Percentiles rank a stretch among this genome's conserved stretches.
These are phyloP conservation scores for Erebia ligea DNA, from an alignment of 2,888 invertebrate species.

Conservation along the genomic window DNA sequence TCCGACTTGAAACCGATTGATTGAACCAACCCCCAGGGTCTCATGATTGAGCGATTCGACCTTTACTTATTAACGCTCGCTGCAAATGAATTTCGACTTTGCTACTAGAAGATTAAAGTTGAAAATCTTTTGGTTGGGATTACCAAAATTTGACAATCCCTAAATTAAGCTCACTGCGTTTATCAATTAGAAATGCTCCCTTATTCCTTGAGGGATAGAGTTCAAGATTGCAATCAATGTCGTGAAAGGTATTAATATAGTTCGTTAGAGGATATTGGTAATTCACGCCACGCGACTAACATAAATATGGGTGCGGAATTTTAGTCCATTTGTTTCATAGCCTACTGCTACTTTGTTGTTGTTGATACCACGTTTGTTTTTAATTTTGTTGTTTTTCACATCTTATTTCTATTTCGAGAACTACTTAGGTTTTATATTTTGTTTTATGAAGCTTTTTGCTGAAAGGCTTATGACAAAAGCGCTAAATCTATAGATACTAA, in stretches of 20 bases:
- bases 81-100: constrained; percentile 11
- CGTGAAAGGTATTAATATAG: constrained; percentile 5
- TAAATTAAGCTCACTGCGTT: constrained; percentile 12
- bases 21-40: constrained; percentile 31
- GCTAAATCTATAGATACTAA: no score
- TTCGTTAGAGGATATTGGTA: constrained; percentile 50
- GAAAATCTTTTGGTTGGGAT: not conserved
- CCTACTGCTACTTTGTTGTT: constrained; percentile 1
- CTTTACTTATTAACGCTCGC: constrained; percentile 9
- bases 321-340: constrained; percentile 30
- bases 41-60: constrained; percentile 28
- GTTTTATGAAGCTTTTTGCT: no score
- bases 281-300: constrained; percentile 53
- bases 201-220: constrained; percentile 15
- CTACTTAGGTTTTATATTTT: no score
- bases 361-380: not conserved
- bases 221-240: constrained; percentile 20
- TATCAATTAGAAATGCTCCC: constrained; percentile 12
- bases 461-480: no score
- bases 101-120: not conserved
- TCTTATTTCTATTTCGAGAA: no score
- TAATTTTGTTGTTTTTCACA: not conserved
- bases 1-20: constrained; percentile 36
- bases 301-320: constrained; percentile 42
- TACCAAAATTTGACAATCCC: constrained; percentile 24